Evolutionary conservation across 2,113 vertebrate genomes (phyloP), one percentile per base, ranked within the genome.

Genomic region (Epinephelus lanceolatus): DNA sequence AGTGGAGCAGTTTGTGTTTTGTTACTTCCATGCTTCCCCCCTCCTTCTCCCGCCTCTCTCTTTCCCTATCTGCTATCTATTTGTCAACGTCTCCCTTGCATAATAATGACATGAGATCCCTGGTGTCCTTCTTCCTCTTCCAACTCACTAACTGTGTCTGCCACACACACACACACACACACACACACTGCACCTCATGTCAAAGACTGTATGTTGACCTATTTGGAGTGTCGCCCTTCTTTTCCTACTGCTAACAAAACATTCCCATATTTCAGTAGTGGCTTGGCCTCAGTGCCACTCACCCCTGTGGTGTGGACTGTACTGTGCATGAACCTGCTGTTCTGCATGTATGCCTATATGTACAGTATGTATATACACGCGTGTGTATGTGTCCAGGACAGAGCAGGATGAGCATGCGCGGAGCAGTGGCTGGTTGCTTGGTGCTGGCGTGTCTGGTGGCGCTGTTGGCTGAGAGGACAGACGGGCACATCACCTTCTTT

Each of bases 401-500:
- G 63, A 77, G 65, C 62, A 86, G 69, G 75, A 93, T 93, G 87
- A 96, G 94, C 94, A 92, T 95, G 92, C 95, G 94, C 1, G 52
- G 83, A 78, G 91, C 91, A 74, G 78, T 94, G 10, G 70, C 89
- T 42, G 87, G 81, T 47, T 72, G 66, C 71, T 71, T 97, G 91
- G 84, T 96, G 78, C 17, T 96, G 88, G 79, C 89, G 49, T 96
- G 93, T 3, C 10, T 90, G 52, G 59, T 95, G 42, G 78, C 85
- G 11, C 67, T 96, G 93, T 85, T 97, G 94, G 94, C 91, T 30
- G 94, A 95, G 60, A 95, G 95, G 75, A 87, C 92, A 0, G 88
- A 96, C 74, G 96, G 94, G 70, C 97, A 97, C 21, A 80, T 96
- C 66, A 93, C 96, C 62, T 97, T 98, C 85, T 96, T 96, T 87